phyloP scores from a whole-genome alignment of 2,888 invertebrate genomes.

The Noctua pronuba region DNA sequence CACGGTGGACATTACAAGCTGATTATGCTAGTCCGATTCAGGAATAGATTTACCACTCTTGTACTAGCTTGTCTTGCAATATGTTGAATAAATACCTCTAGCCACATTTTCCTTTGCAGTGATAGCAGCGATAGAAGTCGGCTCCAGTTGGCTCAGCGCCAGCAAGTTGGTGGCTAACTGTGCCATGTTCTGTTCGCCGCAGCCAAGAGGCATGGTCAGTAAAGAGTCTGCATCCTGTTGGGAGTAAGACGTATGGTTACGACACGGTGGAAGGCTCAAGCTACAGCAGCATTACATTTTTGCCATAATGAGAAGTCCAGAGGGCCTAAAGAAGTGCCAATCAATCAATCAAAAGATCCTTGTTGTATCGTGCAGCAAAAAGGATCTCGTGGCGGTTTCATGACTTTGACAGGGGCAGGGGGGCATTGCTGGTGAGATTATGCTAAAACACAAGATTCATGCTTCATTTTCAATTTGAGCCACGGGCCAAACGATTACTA shows the following conservation, averaged over 20 bases:
- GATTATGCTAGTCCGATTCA: background rate
- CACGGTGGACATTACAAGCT: background rate
- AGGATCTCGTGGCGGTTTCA: background rate
- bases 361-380: background rate
- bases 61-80: slow-evolving; percentile 33
- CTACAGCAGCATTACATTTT: background rate
- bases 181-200: slow-evolving; percentile 96
- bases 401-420: background rate
- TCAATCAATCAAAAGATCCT: background rate
- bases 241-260: background rate
- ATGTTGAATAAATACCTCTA: slow-evolving; percentile 78
- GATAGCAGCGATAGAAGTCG: slow-evolving; percentile 73
- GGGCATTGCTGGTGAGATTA: background rate
- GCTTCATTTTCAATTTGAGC: background rate
- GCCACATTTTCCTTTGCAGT: slow-evolving; percentile 86
- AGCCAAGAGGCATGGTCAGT: slow-evolving; percentile 93
- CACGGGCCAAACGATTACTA: background rate
- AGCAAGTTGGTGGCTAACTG: slow-evolving; percentile 94
- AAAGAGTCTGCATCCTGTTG: slow-evolving; percentile 92
- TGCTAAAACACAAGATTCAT: background rate
- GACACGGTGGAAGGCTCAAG: background rate
- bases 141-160: slow-evolving; percentile 91
- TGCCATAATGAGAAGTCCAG: background rate
- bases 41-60: background rate
- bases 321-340: background rate